Conservation (phyloP, 2,797 vertebrate species). For the Sylvia borin region DNA sequence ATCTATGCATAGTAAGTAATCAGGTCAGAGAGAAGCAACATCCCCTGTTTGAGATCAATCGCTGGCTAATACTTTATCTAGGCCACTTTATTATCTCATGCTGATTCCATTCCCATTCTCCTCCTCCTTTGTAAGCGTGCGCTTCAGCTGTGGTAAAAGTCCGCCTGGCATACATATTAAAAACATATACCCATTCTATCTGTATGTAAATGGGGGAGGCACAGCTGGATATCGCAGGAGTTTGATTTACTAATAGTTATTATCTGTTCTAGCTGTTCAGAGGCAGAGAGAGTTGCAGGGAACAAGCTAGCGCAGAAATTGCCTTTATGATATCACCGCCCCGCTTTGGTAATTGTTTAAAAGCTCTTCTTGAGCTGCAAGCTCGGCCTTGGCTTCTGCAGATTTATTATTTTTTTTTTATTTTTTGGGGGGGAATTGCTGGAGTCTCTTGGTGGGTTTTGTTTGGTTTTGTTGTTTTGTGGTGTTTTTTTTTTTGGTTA, state of each 20-base stretch:
- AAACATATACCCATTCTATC: conserved; percentile 98
- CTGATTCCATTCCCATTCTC: conserved; percentile 78
- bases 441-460: neutral
- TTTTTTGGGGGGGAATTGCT: neutral
- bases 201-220: conserved; percentile 97
- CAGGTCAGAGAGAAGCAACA: conserved; percentile 78
- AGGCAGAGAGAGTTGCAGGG: conserved; percentile 76
- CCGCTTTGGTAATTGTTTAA: conserved; percentile 79
- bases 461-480: too few relatives aligned
- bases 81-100: conserved; percentile 85
- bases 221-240: conserved; percentile 97
- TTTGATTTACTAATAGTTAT: conserved; percentile 99
- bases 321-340: conserved; percentile 78
- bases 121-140: conserved; percentile 78
- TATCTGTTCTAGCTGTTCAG: conserved; percentile 95
- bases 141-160: conserved; percentile 79
- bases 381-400: conserved; percentile 55
- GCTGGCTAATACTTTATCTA: conserved; percentile 83
- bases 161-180: conserved; percentile 89
- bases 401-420: neutral
- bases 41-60: conserved; percentile 83
- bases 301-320: conserved; percentile 83
- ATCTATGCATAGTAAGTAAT: conserved; percentile 83
- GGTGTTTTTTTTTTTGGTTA: neutral
- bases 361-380: conserved; percentile 65